phyloP scores from a whole-genome alignment of 2,113 vertebrate genomes.

The Formicarius rufipectus region DNA sequence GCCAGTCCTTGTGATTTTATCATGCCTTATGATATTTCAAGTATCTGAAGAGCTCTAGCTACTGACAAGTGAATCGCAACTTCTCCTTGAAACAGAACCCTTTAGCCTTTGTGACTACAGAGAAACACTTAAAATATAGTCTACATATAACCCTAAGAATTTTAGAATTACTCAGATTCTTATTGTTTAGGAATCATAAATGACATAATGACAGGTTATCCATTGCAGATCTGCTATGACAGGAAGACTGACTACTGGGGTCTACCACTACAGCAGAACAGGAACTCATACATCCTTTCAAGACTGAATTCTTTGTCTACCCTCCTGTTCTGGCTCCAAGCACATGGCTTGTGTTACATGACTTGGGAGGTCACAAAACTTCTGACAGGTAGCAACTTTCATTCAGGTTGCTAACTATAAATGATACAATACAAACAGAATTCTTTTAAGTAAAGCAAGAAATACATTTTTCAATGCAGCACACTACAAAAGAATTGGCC shows the following conservation, averaged over 20 bases:
- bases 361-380: not conserved
- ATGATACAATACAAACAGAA: not conserved
- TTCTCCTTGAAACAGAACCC: not conserved
- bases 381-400: not conserved
- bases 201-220: not conserved
- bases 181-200: not conserved
- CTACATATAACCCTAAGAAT: not conserved
- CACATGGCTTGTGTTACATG: not conserved
- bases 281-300: not conserved
- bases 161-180: not conserved
- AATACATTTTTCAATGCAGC: not conserved
- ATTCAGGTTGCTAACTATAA: not conserved
- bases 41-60: not conserved
- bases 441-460: not conserved
- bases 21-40: not conserved
- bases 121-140: not conserved
- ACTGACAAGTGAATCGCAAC: not conserved
- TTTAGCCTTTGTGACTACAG: not conserved
- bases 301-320: not conserved
- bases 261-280: not conserved
- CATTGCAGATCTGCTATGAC: not conserved
- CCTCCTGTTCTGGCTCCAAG: not conserved
- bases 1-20: not conserved
- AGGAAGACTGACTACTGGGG: fast-evolving
- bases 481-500: not conserved